phyloP scores from a whole-genome alignment of 2,113 vertebrate species.

The Podarcis raffonei region DNA sequence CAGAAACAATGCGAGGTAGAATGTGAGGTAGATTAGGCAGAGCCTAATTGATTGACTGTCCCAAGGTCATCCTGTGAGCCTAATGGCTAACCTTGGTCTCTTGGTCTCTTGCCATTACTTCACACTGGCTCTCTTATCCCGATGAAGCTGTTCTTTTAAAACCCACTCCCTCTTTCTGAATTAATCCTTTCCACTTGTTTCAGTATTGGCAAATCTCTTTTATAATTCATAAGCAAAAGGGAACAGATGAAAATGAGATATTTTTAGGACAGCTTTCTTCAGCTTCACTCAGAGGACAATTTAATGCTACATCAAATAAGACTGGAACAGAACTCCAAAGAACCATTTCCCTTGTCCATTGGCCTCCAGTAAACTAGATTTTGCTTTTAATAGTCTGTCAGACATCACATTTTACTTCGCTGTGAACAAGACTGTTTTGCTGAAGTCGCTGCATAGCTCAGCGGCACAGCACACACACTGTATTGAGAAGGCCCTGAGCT shows the following conservation, averaged over 20 bases:
- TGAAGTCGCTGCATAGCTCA: slow-evolving; percentile 32
- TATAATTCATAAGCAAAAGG: slow-evolving; percentile 69
- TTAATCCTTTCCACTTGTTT: slow-evolving; percentile 70
- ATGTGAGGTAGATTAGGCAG: no score
- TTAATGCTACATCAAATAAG: slow-evolving; percentile 65
- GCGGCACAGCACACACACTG: neutral
- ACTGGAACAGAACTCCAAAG: slow-evolving; percentile 63
- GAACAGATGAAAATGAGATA: slow-evolving; percentile 66
- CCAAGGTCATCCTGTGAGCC: no score
- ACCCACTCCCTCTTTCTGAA: slow-evolving; percentile 58
- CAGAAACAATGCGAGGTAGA: no score
- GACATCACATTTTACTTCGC: slow-evolving; percentile 64
- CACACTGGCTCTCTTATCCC: slow-evolving; percentile 58
- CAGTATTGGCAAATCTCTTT: slow-evolving; percentile 72
- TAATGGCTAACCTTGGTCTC: no score
- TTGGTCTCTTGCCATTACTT: no score
- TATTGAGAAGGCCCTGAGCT: neutral
- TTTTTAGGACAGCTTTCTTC: slow-evolving; percentile 58
- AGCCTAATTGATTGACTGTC: no score
- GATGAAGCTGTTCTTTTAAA: slow-evolving; percentile 66
- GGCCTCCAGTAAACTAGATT: slow-evolving; percentile 66
- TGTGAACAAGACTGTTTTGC: slow-evolving; percentile 56
- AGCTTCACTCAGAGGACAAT: slow-evolving; percentile 63
- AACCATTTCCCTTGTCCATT: slow-evolving; percentile 48
- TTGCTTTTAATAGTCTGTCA: slow-evolving; percentile 69